Base-by-base conservation (phyloP, 1,140 invertebrate species). In the Lordiphosa mommai region DNA sequence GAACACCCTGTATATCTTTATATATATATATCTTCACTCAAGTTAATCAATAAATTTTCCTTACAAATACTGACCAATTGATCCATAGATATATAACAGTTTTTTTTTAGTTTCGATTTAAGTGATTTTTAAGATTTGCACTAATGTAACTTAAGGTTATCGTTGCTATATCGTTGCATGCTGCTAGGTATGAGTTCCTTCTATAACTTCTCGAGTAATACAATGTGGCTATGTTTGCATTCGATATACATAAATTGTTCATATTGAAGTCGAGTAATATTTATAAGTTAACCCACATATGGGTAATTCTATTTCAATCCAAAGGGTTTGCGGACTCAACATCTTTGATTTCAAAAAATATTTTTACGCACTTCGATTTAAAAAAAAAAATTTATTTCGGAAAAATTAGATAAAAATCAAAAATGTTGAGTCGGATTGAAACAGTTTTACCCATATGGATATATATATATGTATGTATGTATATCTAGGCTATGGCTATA, bases 111-210 rank as follows among this genome's bases (percentile, higher is more conserved):
- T 63, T 49, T 53, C 44, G 27, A 64, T 61, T 49, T 65, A 65
- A 44, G 58, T 63, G 32, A 34, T 17, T 17, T 27, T 38, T 12
- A 8, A 29, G 1, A 2, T 49, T 49, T 46, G 6, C 30, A 7
- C 6, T 27, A 27, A 27, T 27, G 23, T 27, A 27, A 27, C 37
- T 33, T 64, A 63, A 9, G 12, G 14, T 16, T 47, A 59, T 67
- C n/a, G 49, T 37, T 59, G 46, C 37, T 53, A 20, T 46, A 38
- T 51, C 27, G 41, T 44, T 55, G 46, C 20, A 30, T 59, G 50
- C 27, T 72, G 69, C 69, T 65, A 69, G 69, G 69, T 77, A 33
- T 29, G 58, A 77, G 77, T 84, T 82, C 77, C 77, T 57, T 40
- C 48, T 52, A 17, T 7, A 43, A 32, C 10, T 51, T 59, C 47